Evolutionary conservation across 2,888 invertebrate genomes (phyloP), one percentile per base, ranked within the genome.

Genomic region (Notodonta ziczac): DNA sequence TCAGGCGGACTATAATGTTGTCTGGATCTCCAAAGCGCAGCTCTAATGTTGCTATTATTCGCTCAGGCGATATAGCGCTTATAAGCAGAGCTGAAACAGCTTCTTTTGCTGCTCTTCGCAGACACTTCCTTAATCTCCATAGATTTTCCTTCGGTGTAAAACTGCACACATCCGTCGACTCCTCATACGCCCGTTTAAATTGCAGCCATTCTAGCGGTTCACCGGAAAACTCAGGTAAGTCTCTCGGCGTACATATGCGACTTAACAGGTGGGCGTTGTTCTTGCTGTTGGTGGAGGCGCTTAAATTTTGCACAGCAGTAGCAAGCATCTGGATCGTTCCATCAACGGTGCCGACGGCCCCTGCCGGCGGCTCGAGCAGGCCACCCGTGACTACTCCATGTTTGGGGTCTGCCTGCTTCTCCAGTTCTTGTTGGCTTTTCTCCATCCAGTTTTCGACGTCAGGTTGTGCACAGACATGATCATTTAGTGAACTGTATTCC

Each of bases 1-100:
- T 5, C 4, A 60, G 58, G 39, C 42, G 54, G 5, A 46, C 39
- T 35, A 55, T 50, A 10, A 74, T 72, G 63, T 35, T 12, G 2
- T 57, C 60, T 5, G 60, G 53, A 5, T 57, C 44, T 5, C 61
- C 57, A 35, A 13, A 55, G 0, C 14, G 54, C 10, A 61, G 39
- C 32, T 61, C 57, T 14, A 60, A 46, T 4, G 56, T 53, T 5
- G 51, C 8, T 39, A 62, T 58, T 13, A 58, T 24, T 0, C 2
- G 14, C 5, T n/a, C 35, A 1, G 58, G 56, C 5, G 56, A 46
- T 1, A 52, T 59, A 7, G 39, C 48, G 32, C 56, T 51, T 16
- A 51, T 56, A 2, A 58, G 42, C 13, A 61, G 56, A 10, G 60
- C 50, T 12, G 56, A 42, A 5, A 60, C 60, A n/a, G 60, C 12